A percentile compares a stretch with the other conserved stretches of the same genome.
Evolutionary conservation across 2,113 vertebrate genomes (phyloP).

Genomic region (Acrocephalus kingi): DNA sequence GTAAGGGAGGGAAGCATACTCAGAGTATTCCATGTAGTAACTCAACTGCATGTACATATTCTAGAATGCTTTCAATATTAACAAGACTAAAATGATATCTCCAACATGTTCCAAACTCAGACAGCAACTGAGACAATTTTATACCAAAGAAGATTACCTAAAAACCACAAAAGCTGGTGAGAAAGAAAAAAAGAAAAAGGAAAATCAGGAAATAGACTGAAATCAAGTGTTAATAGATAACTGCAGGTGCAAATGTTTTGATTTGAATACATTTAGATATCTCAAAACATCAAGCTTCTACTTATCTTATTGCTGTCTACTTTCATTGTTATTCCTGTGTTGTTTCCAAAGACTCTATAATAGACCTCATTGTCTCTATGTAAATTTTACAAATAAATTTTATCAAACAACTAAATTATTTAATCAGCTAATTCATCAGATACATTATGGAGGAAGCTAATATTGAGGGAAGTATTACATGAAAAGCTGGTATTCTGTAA

Average conservation of each 20-base stretch:
- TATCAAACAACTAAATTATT: background rate
- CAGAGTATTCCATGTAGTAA: background rate
- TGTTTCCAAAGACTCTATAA: background rate
- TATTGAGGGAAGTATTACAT: background rate
- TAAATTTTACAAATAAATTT: background rate
- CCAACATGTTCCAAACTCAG: background rate
- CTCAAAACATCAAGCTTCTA: background rate
- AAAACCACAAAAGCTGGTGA: background rate
- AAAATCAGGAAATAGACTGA: background rate
- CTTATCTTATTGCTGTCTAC: background rate
- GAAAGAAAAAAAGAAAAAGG: background rate
- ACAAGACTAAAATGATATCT: background rate
- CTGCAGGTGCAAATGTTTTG: background rate
- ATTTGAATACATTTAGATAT: background rate
- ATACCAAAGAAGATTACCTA: background rate
- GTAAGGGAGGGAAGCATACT: background rate
- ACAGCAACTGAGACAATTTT: background rate
- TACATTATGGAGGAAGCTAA: background rate
- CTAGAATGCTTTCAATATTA: background rate
- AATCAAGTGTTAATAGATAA: background rate
- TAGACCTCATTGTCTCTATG: background rate
- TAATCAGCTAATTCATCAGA: background rate
- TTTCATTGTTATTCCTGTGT: background rate
- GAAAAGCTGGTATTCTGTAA: background rate
- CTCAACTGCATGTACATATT: background rate